Evolutionary conservation across 2,888 invertebrate species (phyloP).

Genomic region (Hemicrepidius hirtus): DNA sequence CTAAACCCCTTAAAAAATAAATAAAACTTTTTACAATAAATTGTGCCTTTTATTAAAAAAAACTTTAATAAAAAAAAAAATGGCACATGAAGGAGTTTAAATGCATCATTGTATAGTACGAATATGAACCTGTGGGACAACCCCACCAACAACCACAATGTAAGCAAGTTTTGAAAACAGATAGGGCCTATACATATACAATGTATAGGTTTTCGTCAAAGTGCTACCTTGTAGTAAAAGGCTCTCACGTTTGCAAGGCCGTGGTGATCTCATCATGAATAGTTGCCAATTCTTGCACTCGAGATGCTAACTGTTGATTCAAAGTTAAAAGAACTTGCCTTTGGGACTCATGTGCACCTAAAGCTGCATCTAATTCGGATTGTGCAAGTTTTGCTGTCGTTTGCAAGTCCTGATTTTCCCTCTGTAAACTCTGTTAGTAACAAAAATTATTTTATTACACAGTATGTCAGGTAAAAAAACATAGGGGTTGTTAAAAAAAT

Average conservation of each 20-base stretch:
- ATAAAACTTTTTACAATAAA: constrained; percentile 23
- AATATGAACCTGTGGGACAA: constrained; percentile 34
- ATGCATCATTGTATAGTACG: constrained; percentile 47
- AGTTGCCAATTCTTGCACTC: constrained; percentile 86
- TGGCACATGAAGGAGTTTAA: constrained; percentile 45
- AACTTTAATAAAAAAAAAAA: constrained; percentile 34
- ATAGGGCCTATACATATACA: constrained; percentile 38
- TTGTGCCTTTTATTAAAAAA: constrained; percentile 27
- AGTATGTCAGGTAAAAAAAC: too few relatives aligned
- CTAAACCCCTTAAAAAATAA: not conserved
- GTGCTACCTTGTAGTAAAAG: constrained; percentile 31
- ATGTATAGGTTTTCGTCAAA: constrained; percentile 34
- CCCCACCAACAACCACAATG: constrained; percentile 43
- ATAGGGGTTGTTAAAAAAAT: too few relatives aligned
- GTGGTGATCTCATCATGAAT: constrained; percentile 89
- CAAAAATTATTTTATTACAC: not conserved
- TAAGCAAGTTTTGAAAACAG: constrained; percentile 42
- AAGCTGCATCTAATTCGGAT: constrained; percentile 85
- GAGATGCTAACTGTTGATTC: constrained; percentile 87
- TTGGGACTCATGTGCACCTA: constrained; percentile 88
- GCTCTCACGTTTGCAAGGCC: constrained; percentile 80
- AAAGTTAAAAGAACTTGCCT: constrained; percentile 86
- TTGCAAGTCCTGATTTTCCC: constrained; percentile 79
- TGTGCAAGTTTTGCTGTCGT: constrained; percentile 84
- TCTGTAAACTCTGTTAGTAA: constrained; percentile 73